Conservation (phyloP, 1,140 invertebrate genomes). For the Saccostrea echinata region DNA sequence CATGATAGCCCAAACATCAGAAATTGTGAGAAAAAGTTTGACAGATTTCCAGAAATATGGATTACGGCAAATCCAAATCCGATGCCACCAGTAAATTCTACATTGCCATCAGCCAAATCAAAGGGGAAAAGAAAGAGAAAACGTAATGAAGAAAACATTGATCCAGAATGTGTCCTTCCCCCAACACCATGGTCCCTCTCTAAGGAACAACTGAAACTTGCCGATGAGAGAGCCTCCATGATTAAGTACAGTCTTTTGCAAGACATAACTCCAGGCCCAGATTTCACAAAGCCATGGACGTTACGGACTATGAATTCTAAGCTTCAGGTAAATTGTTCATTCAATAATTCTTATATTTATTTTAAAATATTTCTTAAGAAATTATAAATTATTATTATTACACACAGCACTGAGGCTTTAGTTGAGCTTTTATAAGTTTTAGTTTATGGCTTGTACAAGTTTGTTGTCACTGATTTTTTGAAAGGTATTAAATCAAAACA, state of each 20-base stretch:
- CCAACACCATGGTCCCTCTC: not conserved
- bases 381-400: no score
- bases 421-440: no score
- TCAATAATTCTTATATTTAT: no score
- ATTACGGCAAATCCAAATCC: not conserved
- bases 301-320: constrained; percentile 22
- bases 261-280: not conserved
- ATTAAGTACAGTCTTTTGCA: not conserved
- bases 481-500: no score
- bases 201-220: not conserved
- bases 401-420: no score
- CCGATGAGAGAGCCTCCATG: not conserved
- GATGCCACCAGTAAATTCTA: not conserved
- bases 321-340: constrained; percentile 4
- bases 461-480: no score
- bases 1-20: not conserved
- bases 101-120: not conserved
- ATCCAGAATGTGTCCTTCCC: not conserved
- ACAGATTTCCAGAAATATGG: not conserved
- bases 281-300: constrained; percentile 25
- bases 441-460: no score
- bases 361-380: no score
- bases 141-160: not conserved
- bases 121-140: not conserved
- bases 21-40: constrained; percentile 14